Evolutionary conservation across 2,113 vertebrate species (phyloP).

Genomic region (Apodemus sylvaticus): DNA sequence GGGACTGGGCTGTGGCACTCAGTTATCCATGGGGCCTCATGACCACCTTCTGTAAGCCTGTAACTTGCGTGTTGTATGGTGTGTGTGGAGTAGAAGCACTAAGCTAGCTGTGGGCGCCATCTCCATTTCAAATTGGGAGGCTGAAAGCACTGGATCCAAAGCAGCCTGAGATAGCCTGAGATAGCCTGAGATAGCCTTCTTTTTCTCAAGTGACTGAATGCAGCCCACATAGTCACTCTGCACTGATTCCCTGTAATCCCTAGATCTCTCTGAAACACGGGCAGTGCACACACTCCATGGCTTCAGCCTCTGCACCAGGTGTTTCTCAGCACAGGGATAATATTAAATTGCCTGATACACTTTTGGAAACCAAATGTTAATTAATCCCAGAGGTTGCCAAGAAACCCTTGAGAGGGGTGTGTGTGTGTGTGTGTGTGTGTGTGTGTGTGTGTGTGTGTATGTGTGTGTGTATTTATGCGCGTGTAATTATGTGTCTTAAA

Average conservation of each 20-base stretch:
- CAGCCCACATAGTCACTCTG: background rate
- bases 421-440: background rate
- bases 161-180: background rate
- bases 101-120: background rate
- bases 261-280: background rate
- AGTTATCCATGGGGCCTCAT: background rate
- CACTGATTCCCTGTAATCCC: background rate
- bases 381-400: conserved; percentile 11
- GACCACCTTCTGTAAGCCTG: background rate
- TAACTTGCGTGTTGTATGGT: background rate
- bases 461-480: background rate
- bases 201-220: background rate
- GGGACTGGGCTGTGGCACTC: too few relatives aligned
- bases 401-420: background rate
- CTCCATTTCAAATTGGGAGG: conserved; percentile 28
- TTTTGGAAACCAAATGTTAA: conserved; percentile 29
- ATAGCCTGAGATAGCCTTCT: background rate
- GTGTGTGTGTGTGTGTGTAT: background rate
- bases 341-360: background rate
- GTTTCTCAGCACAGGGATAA: background rate
- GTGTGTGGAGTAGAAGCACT: background rate
- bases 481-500: background rate
- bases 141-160: conserved; percentile 5
- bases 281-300: background rate
- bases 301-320: background rate